Conservation (phyloP, 1,140 invertebrate genomes). For the Heliconius himera region DNA sequence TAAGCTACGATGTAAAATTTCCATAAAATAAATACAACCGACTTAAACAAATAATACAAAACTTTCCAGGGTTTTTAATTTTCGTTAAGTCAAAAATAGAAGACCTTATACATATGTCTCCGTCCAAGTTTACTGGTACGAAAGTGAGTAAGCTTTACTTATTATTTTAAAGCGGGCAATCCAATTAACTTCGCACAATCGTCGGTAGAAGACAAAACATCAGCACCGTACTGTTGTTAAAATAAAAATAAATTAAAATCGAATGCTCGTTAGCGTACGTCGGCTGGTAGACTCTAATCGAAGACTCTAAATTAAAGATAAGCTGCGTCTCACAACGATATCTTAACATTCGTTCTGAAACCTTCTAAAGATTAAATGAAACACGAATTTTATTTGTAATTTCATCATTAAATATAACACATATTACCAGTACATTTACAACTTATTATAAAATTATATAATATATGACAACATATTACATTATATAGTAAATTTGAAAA, state of each 20-base stretch:
- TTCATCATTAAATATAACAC: conserved; percentile 40
- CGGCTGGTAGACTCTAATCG: conserved; percentile 73
- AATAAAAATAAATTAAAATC: conserved; percentile 75
- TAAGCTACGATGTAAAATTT: too few species aligned
- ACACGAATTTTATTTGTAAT: conserved; percentile 71
- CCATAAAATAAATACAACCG: too few species aligned
- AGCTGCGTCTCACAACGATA: conserved; percentile 69
- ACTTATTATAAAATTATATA: background rate
- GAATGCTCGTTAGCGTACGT: conserved; percentile 78
- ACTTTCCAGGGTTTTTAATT: too few species aligned
- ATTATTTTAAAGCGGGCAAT: conserved; percentile 57
- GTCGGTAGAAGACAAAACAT: conserved; percentile 72
- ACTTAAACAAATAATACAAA: too few species aligned
- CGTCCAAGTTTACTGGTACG: conserved; percentile 19
- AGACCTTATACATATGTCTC: conserved; percentile 32
- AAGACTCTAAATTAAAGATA: conserved; percentile 78
- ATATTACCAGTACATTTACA: background rate
- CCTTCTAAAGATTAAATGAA: conserved; percentile 69
- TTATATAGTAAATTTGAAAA: too few species aligned
- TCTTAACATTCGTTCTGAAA: conserved; percentile 76
- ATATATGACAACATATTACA: background rate
- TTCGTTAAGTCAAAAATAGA: too few species aligned
- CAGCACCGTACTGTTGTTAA: conserved; percentile 69
- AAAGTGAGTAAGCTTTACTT: conserved; percentile 38
- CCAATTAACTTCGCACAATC: conserved; percentile 74